Evolutionary conservation across 2,113 vertebrate genomes (phyloP).

Genomic region (Papio anubis): DNA sequence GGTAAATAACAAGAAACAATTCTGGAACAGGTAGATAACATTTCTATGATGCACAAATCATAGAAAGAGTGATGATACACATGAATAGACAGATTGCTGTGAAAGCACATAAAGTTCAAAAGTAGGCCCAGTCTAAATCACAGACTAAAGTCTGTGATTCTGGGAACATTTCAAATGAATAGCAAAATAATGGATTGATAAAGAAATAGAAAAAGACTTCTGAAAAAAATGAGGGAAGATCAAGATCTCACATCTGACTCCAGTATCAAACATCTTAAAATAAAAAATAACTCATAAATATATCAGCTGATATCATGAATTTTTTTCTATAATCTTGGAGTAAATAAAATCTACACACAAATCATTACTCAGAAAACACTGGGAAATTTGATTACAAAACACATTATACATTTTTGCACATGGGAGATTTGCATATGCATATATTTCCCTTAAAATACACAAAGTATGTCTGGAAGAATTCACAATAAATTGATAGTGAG

Average conservation of each 20-base stretch:
- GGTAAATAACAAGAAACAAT: not conserved
- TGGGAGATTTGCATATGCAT: not conserved
- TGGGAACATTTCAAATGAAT: not conserved
- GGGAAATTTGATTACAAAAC: not conserved
- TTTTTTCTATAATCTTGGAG: not conserved
- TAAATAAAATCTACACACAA: not conserved
- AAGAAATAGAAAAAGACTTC: not conserved
- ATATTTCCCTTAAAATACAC: not conserved
- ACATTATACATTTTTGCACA: conserved; percentile 1
- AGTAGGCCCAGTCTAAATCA: not conserved
- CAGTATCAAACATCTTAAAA: not conserved
- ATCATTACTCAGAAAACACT: not conserved
- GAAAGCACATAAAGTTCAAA: not conserved
- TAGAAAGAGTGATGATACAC: not conserved
- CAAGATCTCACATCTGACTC: not conserved
- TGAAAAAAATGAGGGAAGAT: not conserved
- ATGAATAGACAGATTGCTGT: not conserved
- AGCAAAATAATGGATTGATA: not conserved
- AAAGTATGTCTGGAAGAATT: not conserved
- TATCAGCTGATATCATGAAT: not conserved
- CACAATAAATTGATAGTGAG: not conserved
- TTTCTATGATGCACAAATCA: not conserved
- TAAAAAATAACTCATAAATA: not conserved
- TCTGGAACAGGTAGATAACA: not conserved
- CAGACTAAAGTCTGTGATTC: not conserved